Percentiles rank a stretch among this genome's conserved stretches.
Conservation (phyloP, 2,888 invertebrate species). For the Eupithecia tripunctaria region DNA sequence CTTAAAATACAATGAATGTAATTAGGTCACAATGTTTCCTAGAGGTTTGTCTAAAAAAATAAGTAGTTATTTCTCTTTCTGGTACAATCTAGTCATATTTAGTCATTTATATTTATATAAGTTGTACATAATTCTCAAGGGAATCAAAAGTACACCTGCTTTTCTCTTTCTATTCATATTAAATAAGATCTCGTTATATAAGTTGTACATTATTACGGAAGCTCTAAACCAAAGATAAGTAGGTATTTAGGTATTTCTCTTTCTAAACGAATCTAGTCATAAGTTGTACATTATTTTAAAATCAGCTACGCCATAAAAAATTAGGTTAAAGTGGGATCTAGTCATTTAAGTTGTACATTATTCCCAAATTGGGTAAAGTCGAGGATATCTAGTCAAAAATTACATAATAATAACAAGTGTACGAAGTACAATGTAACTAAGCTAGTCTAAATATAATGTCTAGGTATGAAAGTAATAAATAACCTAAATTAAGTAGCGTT, state of each 20-base stretch:
- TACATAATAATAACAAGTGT: constrained; percentile 7
- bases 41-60: neutral
- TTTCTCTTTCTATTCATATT: constrained; percentile 12
- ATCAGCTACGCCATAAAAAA: too few relatives aligned
- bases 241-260: neutral
- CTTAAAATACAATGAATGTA: constrained; percentile 1
- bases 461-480: neutral
- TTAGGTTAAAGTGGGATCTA: too few relatives aligned
- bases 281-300: constrained; percentile 30
- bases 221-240: neutral
- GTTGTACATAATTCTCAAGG: neutral
- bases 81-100: constrained; percentile 15
- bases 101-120: neutral
- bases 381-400: constrained; percentile 40
- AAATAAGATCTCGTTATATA: neutral
- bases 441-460: neutral
- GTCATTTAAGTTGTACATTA: constrained; percentile 27
- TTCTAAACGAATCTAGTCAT: constrained; percentile 15
- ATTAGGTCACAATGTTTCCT: neutral
- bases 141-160: neutral
- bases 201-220: neutral
- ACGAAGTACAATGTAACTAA: too few relatives aligned
- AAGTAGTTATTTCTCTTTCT: neutral
- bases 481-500: constrained; percentile 4
- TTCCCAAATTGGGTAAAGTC: constrained; percentile 23